Evolutionary conservation across 2,113 vertebrate species (phyloP), one percentile per base, ranked within the genome.

Genomic region (Eulemur rufifrons): DNA sequence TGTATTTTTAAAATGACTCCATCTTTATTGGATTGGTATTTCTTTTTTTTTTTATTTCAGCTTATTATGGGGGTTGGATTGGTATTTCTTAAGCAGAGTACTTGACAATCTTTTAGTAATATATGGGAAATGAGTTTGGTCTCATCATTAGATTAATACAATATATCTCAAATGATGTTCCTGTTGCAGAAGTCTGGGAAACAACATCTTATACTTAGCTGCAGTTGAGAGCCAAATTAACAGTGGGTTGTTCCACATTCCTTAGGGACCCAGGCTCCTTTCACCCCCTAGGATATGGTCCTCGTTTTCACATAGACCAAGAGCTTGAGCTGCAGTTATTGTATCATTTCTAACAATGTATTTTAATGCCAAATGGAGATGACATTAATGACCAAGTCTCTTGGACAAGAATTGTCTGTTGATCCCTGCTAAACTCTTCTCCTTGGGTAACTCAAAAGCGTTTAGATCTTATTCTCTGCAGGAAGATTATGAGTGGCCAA

Each of bases 11-110:
- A 80, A 87, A 71, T 89, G 21, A 91, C n/a, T 92, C 95, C 42
- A 59, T 96, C 59, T 86, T 90, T 81, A 91, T 66, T 95, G 37
- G 50, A 73, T 74, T 81, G 39, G 32, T 82, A 63, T 83, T 92
- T 18, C 52, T 95, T 21, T 42, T 42, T 42, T 42, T 39, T 39
- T 39, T 39, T 39, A 39, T 39, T 39, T 39, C 39, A 39, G 39
- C 39, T 39, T 39, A 39, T 39, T 39, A 39, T 39, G 39, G 39
- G 39, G 3, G 39, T 39, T 39, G 3, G 39, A 39, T 39, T 39
- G 39, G 32, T 82, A 63, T 83, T 92, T 18, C 52, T 95, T 21
- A 94, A 61, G 52, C 61, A 94, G n/a, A 74, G 52, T 37, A n/a
- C 42, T 84, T 89, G 39, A 80, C 5, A 83, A 12, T 11, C 32